Percentiles rank a stretch among this genome's conserved stretches.
These are phyloP conservation scores for Nipponia nippon DNA, from an alignment of 2,113 vertebrate species.

Conservation along the genomic window DNA sequence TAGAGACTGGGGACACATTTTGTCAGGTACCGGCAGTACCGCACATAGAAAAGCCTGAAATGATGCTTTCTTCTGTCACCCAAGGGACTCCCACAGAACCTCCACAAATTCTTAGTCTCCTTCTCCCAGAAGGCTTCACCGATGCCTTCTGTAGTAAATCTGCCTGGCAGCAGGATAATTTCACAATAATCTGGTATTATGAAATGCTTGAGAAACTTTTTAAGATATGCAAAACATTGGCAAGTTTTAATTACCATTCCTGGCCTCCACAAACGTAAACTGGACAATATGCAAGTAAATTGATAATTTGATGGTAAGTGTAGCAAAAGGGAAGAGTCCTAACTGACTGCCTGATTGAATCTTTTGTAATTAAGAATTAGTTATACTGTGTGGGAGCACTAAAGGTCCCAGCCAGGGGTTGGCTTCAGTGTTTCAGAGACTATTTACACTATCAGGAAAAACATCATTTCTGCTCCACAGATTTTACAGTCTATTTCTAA, in stretches of 20 bases:
- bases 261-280: neutral
- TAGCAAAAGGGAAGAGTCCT: neutral
- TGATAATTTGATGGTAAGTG: neutral
- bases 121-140: neutral
- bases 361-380: neutral
- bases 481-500: neutral
- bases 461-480: neutral
- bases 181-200: neutral
- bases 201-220: constrained; percentile 3
- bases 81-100: neutral
- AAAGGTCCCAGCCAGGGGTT: neutral
- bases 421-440: neutral
- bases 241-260: neutral
- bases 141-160: neutral
- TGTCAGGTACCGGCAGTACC: neutral
- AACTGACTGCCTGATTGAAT: neutral
- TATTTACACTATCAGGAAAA: neutral
- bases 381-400: neutral
- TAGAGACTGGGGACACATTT: neutral
- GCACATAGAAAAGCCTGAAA: neutral
- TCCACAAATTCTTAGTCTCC: neutral
- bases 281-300: neutral
- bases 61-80: neutral
- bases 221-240: neutral
- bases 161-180: neutral